These are phyloP conservation scores for Emydoidea blandingii DNA, from an alignment of 2,797 vertebrate genomes.

Conservation along the genomic window DNA sequence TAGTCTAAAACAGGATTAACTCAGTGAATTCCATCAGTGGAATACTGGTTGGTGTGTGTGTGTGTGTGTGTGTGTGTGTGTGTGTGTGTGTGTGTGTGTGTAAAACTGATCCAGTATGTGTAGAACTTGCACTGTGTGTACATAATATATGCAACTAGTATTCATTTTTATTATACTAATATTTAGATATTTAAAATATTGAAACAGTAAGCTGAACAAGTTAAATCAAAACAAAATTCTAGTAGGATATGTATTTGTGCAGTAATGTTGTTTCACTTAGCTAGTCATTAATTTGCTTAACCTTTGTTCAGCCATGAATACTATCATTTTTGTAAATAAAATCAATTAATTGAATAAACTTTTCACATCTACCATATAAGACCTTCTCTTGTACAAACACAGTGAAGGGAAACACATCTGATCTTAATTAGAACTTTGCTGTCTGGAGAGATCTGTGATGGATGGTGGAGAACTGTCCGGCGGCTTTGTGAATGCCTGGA, in stretches of 20 bases:
- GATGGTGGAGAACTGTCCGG: not conserved
- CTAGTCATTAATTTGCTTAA: conserved; percentile 39
- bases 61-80: not conserved
- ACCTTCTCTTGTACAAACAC: not conserved
- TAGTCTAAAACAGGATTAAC: not conserved
- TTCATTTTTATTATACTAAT: fast-evolving
- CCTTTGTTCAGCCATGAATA: conserved; percentile 24
- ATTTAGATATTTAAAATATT: not conserved
- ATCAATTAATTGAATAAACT: not conserved
- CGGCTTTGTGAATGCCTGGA: not conserved
- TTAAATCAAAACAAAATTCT: not conserved
- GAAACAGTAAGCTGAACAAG: not conserved
- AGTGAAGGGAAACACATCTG: not conserved
- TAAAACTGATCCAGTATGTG: not conserved
- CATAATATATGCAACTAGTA: fast-evolving
- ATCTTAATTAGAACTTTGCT: not conserved
- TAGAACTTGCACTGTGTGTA: not conserved
- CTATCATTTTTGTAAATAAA: not conserved
- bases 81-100: not conserved
- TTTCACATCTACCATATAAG: not conserved
- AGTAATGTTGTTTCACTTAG: conserved; percentile 44
- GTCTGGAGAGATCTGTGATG: not conserved
- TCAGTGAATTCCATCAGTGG: not conserved
- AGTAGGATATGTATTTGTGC: not conserved
- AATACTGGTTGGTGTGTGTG: not conserved